Conservation (phyloP, 2,888 invertebrate genomes). For the Lomographa bimaculata region DNA sequence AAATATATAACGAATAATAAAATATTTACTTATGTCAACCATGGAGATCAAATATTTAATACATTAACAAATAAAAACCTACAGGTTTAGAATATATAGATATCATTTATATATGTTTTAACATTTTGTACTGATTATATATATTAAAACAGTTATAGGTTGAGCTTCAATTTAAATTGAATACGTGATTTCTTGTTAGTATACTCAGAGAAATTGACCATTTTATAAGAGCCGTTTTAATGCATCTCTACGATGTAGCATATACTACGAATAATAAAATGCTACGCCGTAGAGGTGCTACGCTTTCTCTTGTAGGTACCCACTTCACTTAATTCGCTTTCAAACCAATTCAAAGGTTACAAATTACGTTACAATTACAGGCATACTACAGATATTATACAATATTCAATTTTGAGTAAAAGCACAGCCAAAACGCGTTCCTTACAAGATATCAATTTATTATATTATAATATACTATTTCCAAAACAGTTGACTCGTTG, state of each 20-base stretch:
- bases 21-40: slow-evolving; percentile 17
- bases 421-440: slow-evolving; percentile 76
- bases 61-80: slow-evolving; percentile 10
- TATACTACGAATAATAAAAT: slow-evolving; percentile 1
- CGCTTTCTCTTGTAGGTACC: slow-evolving; percentile 21
- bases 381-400: slow-evolving; percentile 31
- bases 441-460: slow-evolving; percentile 57
- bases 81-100: slow-evolving; percentile 12
- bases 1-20: slow-evolving; percentile 33
- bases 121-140: too few species aligned
- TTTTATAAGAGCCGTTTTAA: too few species aligned
- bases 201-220: too few species aligned
- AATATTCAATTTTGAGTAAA: slow-evolving; percentile 53
- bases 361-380: slow-evolving; percentile 18
- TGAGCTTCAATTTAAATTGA: slow-evolving; percentile 2
- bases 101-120: too few species aligned
- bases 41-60: slow-evolving; percentile 14
- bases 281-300: slow-evolving; percentile 19
- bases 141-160: too few species aligned
- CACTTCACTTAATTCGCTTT: too few species aligned
- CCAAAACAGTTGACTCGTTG: slow-evolving; percentile 76
- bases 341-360: too few species aligned
- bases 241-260: too few species aligned
- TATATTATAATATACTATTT: slow-evolving; percentile 63
- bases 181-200: too few species aligned